Percentiles rank a stretch among this genome's conserved stretches.
Conservation (phyloP, 2,797 vertebrate species). For the Sebastes reedi region DNA sequence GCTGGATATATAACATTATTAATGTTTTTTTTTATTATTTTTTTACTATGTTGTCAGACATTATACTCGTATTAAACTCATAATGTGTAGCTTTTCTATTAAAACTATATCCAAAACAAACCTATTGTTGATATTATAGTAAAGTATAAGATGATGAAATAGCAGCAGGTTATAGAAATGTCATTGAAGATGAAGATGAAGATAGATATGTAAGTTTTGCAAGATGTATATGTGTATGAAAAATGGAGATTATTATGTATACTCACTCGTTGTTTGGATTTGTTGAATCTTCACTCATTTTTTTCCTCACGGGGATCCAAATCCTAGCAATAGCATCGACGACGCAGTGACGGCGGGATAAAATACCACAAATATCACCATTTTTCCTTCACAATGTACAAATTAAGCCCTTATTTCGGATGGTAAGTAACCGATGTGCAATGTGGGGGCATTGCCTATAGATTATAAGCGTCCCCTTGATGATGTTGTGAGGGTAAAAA, state of each 20-base stretch:
- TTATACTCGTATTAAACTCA: neutral
- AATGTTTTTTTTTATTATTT: neutral
- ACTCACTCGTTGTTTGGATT: constrained; percentile 98
- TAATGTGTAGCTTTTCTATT: neutral
- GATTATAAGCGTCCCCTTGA: too few species aligned
- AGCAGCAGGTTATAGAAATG: constrained; percentile 36
- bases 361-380: constrained; percentile 93
- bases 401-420: constrained; percentile 59
- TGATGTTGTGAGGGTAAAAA: too few species aligned
- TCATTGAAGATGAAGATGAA: constrained; percentile 12
- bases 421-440: constrained; percentile 1
- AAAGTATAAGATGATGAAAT: constrained; percentile 35
- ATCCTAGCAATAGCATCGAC: constrained; percentile 88
- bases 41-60: neutral
- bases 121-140: constrained; percentile 2
- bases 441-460: too few species aligned
- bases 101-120: neutral
- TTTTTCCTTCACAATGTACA: constrained; percentile 82
- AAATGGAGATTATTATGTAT: neutral
- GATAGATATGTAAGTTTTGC: neutral
- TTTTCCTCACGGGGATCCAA: constrained; percentile 94
- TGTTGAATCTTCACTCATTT: constrained; percentile 99
- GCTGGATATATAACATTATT: too few species aligned
- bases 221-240: neutral
- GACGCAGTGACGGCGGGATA: constrained; percentile 89